Conservation (phyloP, 2,888 invertebrate species). For the Clusia tigrina region DNA sequence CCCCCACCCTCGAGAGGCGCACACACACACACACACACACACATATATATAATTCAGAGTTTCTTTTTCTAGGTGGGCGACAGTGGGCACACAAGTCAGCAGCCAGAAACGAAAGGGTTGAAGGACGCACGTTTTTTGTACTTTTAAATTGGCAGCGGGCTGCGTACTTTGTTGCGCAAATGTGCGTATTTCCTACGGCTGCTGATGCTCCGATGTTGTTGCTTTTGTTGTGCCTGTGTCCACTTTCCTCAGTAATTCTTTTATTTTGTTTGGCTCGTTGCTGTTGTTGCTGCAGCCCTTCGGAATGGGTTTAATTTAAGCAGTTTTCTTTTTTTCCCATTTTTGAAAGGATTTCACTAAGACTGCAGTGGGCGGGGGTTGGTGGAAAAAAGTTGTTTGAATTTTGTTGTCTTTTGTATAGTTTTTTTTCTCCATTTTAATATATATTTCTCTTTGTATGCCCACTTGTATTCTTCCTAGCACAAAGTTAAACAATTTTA, state of each 20-base stretch:
- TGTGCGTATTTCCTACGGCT: not conserved
- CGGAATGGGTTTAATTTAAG: slow-evolving; percentile 50
- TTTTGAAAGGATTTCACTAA: slow-evolving; percentile 30
- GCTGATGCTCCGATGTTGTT: not conserved
- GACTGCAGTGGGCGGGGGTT: not conserved
- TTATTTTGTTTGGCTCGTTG: not conserved
- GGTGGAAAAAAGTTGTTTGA: not conserved
- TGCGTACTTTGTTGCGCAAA: not conserved
- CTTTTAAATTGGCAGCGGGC: slow-evolving; percentile 2
- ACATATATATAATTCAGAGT: not conserved
- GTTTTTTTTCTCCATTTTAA: too few relatives aligned
- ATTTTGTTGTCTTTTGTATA: not conserved
- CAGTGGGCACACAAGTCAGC: not conserved
- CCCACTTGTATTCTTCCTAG: not conserved
- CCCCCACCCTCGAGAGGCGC: slow-evolving; percentile 10
- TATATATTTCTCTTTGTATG: too few relatives aligned
- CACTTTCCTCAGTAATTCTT: slow-evolving; percentile 2
- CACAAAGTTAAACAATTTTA: not conserved
- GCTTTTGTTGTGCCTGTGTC: not conserved
- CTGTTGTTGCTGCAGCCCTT: not conserved
- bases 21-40: slow-evolving; percentile 9
- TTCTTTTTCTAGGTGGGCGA: slow-evolving; percentile 5
- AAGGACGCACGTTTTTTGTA: not conserved
- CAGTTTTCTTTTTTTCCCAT: slow-evolving; percentile 57
- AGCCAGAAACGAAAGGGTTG: not conserved